These are phyloP conservation scores for Entomobrya proxima DNA, from an alignment of 2,888 invertebrate genomes.

Conservation along the genomic window DNA sequence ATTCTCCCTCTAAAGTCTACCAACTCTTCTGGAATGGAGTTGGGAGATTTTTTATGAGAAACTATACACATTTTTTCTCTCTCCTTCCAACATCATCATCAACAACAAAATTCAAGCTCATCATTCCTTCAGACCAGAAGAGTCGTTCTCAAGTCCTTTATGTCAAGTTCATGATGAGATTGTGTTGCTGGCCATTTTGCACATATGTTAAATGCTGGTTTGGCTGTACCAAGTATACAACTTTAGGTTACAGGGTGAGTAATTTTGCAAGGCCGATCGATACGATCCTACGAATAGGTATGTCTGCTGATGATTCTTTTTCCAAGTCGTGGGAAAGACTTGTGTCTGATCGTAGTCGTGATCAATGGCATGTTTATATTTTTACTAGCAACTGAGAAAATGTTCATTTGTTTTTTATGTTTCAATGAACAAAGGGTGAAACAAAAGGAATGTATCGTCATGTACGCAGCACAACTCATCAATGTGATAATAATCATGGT, in stretches of 20 bases:
- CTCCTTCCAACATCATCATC: background rate
- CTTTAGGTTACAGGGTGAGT: no score
- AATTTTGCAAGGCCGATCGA: no score
- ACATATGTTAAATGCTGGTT: background rate
- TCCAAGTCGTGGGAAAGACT: conserved; percentile 33
- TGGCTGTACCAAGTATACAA: no score
- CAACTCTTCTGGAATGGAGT: background rate
- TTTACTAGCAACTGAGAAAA: no score
- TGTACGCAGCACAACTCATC: background rate
- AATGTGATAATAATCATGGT: background rate
- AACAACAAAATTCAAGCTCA: no score
- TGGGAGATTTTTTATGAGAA: background rate
- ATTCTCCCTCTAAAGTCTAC: background rate
- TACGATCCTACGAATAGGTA: no score
- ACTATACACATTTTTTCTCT: background rate
- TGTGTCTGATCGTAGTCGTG: background rate
- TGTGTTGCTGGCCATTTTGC: background rate
- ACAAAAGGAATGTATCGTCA: background rate
- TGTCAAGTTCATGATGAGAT: background rate
- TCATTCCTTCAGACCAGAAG: no score
- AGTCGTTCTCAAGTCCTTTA: background rate
- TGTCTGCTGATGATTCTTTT: no score
- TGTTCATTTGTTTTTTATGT: background rate
- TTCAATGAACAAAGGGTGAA: background rate
- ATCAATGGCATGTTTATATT: conserved; percentile 17